Conservation (phyloP, 2,113 vertebrate species). For the Rana temporaria region DNA sequence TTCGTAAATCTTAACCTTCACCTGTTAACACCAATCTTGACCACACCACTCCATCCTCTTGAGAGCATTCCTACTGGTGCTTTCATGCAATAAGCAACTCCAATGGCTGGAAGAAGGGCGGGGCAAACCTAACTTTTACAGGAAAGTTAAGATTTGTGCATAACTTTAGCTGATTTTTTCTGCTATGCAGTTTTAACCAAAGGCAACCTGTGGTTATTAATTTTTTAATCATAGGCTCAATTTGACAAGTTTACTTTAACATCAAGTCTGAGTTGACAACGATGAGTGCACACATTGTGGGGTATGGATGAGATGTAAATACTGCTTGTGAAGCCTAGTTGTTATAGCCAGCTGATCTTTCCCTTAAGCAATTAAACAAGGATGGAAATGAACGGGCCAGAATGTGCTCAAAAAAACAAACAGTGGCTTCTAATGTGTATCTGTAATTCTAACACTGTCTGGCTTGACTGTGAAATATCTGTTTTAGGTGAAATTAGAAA, state of each 20-base stretch:
- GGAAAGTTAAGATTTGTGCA: no score
- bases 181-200: no score
- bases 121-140: no score
- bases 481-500: neutral
- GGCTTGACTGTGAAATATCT: neutral
- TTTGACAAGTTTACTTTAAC: no score
- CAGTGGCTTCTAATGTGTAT: conserved; percentile 1
- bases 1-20: no score
- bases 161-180: no score
- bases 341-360: no score
- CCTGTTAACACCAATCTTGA: no score
- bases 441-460: neutral
- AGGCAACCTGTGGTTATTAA: neutral
- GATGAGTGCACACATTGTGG: neutral
- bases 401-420: conserved; percentile 1
- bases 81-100: neutral
- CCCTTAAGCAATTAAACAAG: neutral
- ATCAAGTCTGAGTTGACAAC: no score
- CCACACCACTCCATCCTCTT: no score
- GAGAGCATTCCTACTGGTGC: no score
- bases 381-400: neutral
- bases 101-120: neutral
- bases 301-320: neutral
- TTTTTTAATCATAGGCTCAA: neutral
- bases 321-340: neutral